Base-by-base conservation (phyloP, 2,888 invertebrate species). In the Caenorhabditis macrosperma region DNA sequence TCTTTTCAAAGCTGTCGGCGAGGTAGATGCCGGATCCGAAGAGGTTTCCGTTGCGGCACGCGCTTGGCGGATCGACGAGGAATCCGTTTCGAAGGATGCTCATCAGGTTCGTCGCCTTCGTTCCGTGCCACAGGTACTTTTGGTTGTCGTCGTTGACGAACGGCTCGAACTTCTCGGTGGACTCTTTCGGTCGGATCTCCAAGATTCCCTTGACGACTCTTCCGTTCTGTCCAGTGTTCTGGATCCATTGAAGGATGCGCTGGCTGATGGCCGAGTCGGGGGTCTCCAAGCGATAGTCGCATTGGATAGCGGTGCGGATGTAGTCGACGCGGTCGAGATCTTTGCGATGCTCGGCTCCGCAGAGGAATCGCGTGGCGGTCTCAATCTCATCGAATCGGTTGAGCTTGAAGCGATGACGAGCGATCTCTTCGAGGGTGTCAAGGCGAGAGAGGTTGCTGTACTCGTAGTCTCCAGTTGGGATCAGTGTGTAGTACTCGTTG, bases 21-120 rank as follows among this genome's bases (percentile, higher is more conserved):
- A 91, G 90, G 85, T 93, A 93, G 67, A 93, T 90, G 17, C 93
- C 92, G 91, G 91, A 90, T 83, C 92, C 92, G 88, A 91, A 91
- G 15, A 91, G 74, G 77, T 91, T 88, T 22, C 92, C 92, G 59
- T 91, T 91, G 10, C 90, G 87, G 4, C 90, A 88, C 2, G 91
- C 91, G 63, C 91, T 91, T 7, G 91, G 87, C 0, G 93, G 93
- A 22, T 92, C 91, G 2, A 92, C 90, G 44, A 92, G 90, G 30
- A 93, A 90, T 15, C 93, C 93, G 52, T 83, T 69, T 24, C 77
- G 67, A 17, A 93, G 88, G 80, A 93, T 92, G 69, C 92, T 91
- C 52, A 93, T 88, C 48, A 93, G 84, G 85, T 93, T 93, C 17
- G 91, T 90, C 22, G 91, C 89, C 33, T 89, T 89, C 41, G 92